Evolutionary conservation across 2,888 invertebrate species (phyloP).

Genomic region (Marasmarcha lunaedactyla): DNA sequence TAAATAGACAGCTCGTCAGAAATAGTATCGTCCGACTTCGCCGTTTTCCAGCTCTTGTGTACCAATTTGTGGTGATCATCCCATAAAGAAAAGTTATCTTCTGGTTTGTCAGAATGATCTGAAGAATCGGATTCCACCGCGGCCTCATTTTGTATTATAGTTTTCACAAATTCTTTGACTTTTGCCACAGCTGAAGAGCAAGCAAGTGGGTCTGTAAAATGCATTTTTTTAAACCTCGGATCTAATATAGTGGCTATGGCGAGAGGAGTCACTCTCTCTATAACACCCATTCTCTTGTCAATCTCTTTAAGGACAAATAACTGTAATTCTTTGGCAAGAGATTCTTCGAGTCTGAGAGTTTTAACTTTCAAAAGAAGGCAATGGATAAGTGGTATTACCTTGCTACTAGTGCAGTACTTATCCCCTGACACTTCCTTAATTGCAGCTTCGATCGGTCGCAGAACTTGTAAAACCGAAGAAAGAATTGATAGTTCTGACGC

Average conservation of each 20-base stretch:
- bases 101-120: slow-evolving; percentile 4
- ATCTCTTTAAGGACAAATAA: slow-evolving; percentile 14
- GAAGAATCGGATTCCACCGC: slow-evolving; percentile 1
- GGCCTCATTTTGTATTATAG: background rate
- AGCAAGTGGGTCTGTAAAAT: slow-evolving; percentile 17
- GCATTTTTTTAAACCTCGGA: slow-evolving; percentile 13
- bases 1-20: too few species aligned
- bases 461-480: slow-evolving; percentile 12
- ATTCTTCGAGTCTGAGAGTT: slow-evolving; percentile 11
- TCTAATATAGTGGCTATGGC: slow-evolving; percentile 19
- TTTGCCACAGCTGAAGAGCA: background rate
- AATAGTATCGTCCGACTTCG: too few species aligned
- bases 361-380: slow-evolving; percentile 11
- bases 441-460: slow-evolving; percentile 10
- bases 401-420: slow-evolving; percentile 13
- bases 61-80: too few species aligned
- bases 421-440: slow-evolving; percentile 13
- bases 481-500: slow-evolving; percentile 15
- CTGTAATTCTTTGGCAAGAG: slow-evolving; percentile 13
- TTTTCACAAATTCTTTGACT: background rate
- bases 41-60: too few species aligned
- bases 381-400: slow-evolving; percentile 10
- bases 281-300: slow-evolving; percentile 17
- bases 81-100: slow-evolving; percentile 1
- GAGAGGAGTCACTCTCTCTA: slow-evolving; percentile 16